These are phyloP conservation scores for Eurystomus glaucurus DNA, from an alignment of 2,797 vertebrate genomes.

Conservation along the genomic window DNA sequence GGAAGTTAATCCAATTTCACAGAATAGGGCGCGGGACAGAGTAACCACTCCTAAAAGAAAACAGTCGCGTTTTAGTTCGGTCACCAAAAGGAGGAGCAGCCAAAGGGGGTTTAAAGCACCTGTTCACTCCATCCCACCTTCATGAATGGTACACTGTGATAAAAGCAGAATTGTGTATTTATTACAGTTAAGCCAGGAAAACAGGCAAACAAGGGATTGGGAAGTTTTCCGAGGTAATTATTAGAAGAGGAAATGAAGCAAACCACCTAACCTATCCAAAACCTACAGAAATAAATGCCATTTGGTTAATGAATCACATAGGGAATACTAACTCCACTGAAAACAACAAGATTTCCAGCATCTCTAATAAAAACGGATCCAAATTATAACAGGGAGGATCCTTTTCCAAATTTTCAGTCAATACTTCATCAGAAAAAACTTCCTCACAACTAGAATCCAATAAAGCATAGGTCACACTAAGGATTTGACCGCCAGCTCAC, in stretches of 20 bases:
- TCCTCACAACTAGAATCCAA: neutral
- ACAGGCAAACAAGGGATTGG: neutral
- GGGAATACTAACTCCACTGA: neutral
- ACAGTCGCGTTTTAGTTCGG: neutral
- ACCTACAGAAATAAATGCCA: neutral
- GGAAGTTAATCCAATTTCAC: slow-evolving; percentile 14
- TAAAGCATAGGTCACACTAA: neutral
- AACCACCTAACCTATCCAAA: neutral
- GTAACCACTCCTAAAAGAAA: slow-evolving; percentile 37
- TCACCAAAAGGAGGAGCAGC: neutral
- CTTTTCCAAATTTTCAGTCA: neutral
- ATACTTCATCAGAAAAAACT: neutral
- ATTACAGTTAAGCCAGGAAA: neutral
- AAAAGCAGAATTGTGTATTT: neutral
- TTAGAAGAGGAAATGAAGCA: neutral
- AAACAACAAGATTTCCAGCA: neutral
- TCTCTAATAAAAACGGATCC: neutral
- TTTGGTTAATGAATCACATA: neutral
- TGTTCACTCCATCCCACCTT: neutral
- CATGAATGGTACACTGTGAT: neutral
- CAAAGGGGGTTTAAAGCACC: neutral
- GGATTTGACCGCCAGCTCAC: neutral
- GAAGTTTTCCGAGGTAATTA: neutral
- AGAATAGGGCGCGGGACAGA: neutral
- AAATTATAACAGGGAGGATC: neutral